These are phyloP conservation scores for Anarsia innoxiella DNA, from an alignment of 2,888 invertebrate genomes.

Conservation along the genomic window DNA sequence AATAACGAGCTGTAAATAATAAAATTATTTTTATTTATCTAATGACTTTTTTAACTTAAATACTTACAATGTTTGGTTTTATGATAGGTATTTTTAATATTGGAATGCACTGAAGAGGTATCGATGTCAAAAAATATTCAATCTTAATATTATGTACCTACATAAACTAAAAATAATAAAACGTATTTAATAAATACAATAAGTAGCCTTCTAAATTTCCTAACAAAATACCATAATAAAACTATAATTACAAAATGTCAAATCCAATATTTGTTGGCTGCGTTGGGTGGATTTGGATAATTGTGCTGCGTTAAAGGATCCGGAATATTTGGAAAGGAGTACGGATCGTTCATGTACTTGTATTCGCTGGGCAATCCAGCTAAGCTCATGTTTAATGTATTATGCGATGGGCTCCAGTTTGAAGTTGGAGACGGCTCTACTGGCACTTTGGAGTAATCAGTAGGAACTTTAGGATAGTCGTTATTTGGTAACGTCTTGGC, in stretches of 20 bases:
- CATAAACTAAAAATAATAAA: constrained; percentile 16
- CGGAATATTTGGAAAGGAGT: constrained; percentile 60
- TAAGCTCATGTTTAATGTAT: constrained; percentile 65
- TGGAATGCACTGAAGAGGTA: constrained; percentile 70
- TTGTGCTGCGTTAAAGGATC: constrained; percentile 64
- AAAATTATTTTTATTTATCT: constrained; percentile 33
- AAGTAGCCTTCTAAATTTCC: constrained; percentile 23
- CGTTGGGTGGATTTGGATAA: constrained; percentile 60
- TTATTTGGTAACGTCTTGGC: constrained; percentile 56
- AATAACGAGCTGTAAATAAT: constrained; percentile 13
- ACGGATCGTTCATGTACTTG: constrained; percentile 70
- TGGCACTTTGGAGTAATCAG: constrained; percentile 66
- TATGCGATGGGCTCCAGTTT: constrained; percentile 71
- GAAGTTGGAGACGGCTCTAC: constrained; percentile 69
- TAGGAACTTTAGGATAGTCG: constrained; percentile 76
- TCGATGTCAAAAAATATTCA: constrained; percentile 38
- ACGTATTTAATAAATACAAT: constrained; percentile 11
- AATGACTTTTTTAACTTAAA: constrained; percentile 60
- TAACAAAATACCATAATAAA: too few species aligned
- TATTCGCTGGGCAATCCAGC: constrained; percentile 65
- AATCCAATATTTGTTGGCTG: constrained; percentile 70
- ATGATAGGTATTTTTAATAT: constrained; percentile 41
- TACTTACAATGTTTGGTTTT: constrained; percentile 66
- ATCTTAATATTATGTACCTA: constrained; percentile 24
- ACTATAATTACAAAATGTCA: constrained; percentile 32